Percentiles rank a stretch among this genome's conserved stretches.
phyloP scores from a whole-genome alignment of 2,797 vertebrate genomes.

The Anniella stebbinsi region DNA sequence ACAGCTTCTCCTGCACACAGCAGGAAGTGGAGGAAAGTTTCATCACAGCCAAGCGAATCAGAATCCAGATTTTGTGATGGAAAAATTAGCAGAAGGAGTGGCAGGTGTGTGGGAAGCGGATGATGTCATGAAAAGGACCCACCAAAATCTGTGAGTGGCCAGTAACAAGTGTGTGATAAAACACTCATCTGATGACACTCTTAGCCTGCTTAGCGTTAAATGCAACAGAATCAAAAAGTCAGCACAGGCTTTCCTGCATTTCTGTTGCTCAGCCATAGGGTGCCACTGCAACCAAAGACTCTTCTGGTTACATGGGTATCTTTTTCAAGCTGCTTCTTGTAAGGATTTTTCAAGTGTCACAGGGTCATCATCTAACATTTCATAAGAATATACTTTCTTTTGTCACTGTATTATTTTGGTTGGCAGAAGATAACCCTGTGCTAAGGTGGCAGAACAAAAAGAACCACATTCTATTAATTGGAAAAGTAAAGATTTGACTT shows the following conservation, averaged over 20 bases:
- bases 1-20: too few species aligned
- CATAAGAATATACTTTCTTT: background rate
- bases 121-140: too few species aligned
- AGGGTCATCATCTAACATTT: constrained; percentile 9
- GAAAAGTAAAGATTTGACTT: background rate
- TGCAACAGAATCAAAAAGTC: background rate
- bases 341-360: fast-evolving
- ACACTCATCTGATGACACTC: too few species aligned
- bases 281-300: background rate
- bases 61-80: too few species aligned
- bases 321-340: fast-evolving
- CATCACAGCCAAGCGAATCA: too few species aligned
- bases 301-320: background rate
- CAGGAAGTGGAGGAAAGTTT: too few species aligned
- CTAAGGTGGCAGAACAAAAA: background rate
- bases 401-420: background rate
- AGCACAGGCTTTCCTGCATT: background rate
- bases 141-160: too few species aligned
- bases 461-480: background rate
- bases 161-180: too few species aligned
- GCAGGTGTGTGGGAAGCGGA: too few species aligned
- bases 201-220: background rate
- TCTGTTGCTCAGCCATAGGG: background rate
- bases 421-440: background rate
- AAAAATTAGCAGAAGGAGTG: too few species aligned